Evolutionary conservation across 2,113 vertebrate genomes (phyloP).

Genomic region (Cichladusa arquata): DNA sequence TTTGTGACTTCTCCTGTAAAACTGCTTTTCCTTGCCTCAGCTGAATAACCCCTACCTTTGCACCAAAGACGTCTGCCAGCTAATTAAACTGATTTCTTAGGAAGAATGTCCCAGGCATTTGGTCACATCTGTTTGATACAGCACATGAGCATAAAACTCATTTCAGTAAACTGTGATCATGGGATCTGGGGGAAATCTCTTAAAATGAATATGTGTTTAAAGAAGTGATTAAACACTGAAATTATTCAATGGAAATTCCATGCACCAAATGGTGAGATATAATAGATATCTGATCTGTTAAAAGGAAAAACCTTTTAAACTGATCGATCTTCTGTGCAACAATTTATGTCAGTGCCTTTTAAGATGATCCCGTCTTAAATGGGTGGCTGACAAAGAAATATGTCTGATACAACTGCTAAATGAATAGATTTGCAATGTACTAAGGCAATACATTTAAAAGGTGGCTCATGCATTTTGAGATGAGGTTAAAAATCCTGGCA

Average conservation of each 20-base stretch:
- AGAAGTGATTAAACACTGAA: slow-evolving; percentile 53
- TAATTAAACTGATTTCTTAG: neutral
- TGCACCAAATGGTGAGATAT: slow-evolving; percentile 58
- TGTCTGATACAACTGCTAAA: slow-evolving; percentile 52
- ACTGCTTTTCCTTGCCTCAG: neutral
- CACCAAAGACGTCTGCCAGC: neutral
- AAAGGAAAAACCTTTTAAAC: slow-evolving; percentile 75
- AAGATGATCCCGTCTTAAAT: slow-evolving; percentile 68
- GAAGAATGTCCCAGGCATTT: neutral
- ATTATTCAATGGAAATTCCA: slow-evolving; percentile 55
- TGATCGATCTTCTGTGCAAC: slow-evolving; percentile 59
- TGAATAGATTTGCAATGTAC: slow-evolving; percentile 47
- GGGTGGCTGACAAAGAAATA: slow-evolving; percentile 70
- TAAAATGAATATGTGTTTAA: slow-evolving; percentile 25
- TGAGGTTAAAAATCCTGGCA: slow-evolving; percentile 48
- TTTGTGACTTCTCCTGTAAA: neutral
- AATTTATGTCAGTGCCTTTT: slow-evolving; percentile 74
- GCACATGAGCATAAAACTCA: neutral
- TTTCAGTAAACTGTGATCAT: neutral
- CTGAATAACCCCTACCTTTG: neutral
- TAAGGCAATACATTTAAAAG: slow-evolving; percentile 59
- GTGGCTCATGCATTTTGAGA: slow-evolving; percentile 52
- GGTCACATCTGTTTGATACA: neutral
- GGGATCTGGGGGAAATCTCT: neutral
- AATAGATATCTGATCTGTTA: slow-evolving; percentile 71